A percentile compares a stretch with the other conserved stretches of the same genome.
phyloP scores from a whole-genome alignment of 2,797 vertebrate species.

The Cheirogaleus major region DNA sequence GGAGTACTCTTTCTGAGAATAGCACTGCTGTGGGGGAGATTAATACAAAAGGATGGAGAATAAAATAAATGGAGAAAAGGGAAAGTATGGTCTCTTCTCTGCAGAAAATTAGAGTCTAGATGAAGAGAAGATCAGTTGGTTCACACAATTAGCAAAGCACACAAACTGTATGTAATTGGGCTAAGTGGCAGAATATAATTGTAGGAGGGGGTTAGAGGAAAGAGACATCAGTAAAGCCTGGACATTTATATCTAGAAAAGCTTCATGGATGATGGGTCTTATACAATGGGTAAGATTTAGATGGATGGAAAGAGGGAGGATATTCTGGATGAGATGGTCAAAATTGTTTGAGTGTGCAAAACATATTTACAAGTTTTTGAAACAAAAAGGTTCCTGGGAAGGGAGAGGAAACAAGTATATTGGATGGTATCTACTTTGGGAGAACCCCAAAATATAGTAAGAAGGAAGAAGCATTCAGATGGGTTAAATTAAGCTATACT shows the following conservation, averaged over 20 bases:
- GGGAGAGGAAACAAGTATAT: not conserved
- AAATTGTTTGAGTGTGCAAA: conserved; percentile 1
- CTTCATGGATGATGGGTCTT: not conserved
- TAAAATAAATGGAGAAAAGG: not conserved
- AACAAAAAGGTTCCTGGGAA: not conserved
- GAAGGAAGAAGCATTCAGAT: not conserved
- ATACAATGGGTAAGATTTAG: conserved; percentile 25
- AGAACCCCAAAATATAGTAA: not conserved
- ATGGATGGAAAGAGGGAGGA: not conserved
- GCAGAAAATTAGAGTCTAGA: not conserved
- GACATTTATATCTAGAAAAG: conserved; percentile 33
- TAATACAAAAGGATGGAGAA: not conserved
- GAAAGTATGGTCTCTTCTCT: not conserved
- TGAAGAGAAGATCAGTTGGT: conserved; percentile 2
- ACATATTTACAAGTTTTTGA: not conserved
- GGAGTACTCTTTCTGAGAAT: not conserved
- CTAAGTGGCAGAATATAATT: conserved; percentile 21
- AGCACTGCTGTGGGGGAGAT: not conserved
- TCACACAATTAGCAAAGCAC: not conserved
- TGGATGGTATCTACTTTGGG: not conserved
- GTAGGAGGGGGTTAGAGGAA: not conserved
- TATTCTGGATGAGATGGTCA: not conserved
- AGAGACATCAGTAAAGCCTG: not conserved
- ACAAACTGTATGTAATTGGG: conserved; percentile 16
- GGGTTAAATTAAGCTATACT: not conserved